Percentiles rank a stretch among this genome's conserved stretches.
phyloP scores from a whole-genome alignment of 2,888 invertebrate genomes.

The Neelides folsomi region DNA sequence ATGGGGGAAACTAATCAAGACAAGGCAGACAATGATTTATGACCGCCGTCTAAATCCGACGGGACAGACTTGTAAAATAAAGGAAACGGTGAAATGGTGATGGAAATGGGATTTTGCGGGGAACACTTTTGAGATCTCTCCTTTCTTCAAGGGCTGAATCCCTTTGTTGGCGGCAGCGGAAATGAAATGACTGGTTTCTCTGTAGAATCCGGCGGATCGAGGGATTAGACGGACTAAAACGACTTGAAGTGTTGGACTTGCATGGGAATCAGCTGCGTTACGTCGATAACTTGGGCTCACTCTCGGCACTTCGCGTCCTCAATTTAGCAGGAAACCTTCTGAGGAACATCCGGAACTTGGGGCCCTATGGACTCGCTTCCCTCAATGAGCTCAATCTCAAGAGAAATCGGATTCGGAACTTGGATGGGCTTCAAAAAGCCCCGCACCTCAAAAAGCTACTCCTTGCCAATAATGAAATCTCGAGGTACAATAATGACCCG shows the following conservation, averaged over 20 bases:
- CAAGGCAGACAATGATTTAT: conserved; percentile 12
- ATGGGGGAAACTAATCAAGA: no score
- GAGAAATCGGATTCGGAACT: conserved; percentile 64
- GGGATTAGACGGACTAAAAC: conserved; percentile 54
- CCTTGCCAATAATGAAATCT: conserved; percentile 66
- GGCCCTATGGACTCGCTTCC: conserved; percentile 61
- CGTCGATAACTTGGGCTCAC: conserved; percentile 53
- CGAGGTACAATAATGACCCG: conserved; percentile 40
- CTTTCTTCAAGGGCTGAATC: not conserved
- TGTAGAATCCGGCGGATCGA: conserved; percentile 64
- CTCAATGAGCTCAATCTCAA: conserved; percentile 77
- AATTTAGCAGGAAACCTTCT: conserved; percentile 88
- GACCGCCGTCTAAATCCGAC: conserved; percentile 8
- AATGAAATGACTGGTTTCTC: conserved; percentile 19
- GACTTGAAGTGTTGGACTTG: conserved; percentile 79
- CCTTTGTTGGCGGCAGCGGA: not conserved
- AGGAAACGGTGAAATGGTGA: no score
- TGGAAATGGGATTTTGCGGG: no score
- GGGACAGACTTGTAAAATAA: conserved; percentile 1
- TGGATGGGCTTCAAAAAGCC: conserved; percentile 66
- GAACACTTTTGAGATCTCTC: not conserved
- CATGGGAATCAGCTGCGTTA: conserved; percentile 79
- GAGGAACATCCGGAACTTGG: conserved; percentile 56
- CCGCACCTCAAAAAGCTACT: conserved; percentile 63
- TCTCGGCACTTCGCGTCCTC: conserved; percentile 69